Evolutionary conservation across 2,113 vertebrate genomes (phyloP).

Genomic region (Phodopus roborovskii): DNA sequence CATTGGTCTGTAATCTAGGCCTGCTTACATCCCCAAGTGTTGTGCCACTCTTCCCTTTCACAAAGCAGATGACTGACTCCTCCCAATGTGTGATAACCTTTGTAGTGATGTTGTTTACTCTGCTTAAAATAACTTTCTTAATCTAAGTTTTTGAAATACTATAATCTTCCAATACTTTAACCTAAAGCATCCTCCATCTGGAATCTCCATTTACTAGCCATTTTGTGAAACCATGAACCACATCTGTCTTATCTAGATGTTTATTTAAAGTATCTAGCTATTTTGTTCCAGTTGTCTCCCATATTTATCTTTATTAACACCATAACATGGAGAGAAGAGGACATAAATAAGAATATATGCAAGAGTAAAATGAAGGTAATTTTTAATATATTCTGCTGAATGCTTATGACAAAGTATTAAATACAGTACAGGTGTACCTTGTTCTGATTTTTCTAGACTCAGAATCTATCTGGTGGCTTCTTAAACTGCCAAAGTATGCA

Average conservation of each 20-base stretch:
- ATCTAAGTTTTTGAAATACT: background rate
- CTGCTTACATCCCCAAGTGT: constrained; percentile 24
- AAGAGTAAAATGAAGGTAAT: constrained; percentile 34
- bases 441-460: background rate
- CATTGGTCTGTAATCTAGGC: background rate
- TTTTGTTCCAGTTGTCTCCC: constrained; percentile 9
- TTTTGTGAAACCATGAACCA: constrained; percentile 24
- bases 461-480: background rate
- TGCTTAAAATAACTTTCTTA: constrained; percentile 23
- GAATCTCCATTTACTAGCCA: background rate
- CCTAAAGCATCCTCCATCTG: constrained; percentile 20
- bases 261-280: constrained; percentile 31
- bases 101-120: constrained; percentile 39
- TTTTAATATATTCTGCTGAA: constrained; percentile 12
- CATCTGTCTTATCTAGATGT: constrained; percentile 3
- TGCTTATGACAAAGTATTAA: constrained; percentile 13
- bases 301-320: background rate
- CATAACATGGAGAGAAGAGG: background rate
- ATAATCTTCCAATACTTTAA: background rate
- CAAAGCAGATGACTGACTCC: constrained; percentile 43
- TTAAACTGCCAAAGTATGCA: background rate
- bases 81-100: constrained; percentile 21
- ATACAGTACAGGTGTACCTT: background rate
- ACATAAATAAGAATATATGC: background rate
- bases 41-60: constrained; percentile 38